phyloP scores from a whole-genome alignment of 1,140 invertebrate species.

The Latrodectus geometricus region DNA sequence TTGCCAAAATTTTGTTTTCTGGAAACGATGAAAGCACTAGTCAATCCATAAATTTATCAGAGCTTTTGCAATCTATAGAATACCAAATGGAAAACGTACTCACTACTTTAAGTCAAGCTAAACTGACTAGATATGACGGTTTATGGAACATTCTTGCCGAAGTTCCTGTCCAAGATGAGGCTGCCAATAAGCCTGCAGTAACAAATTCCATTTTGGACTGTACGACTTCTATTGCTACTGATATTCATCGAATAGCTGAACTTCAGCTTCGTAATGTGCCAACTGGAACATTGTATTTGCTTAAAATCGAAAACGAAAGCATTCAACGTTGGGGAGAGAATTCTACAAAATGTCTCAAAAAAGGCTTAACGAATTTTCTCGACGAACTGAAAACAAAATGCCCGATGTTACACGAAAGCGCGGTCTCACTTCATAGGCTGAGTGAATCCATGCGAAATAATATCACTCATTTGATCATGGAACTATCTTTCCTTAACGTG shows the following conservation, averaged over 20 bases:
- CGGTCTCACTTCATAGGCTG: background rate
- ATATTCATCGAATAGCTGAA: conserved; percentile 25
- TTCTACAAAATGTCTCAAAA: conserved; percentile 4
- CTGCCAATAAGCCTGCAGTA: background rate
- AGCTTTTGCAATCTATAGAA: conserved; percentile 15
- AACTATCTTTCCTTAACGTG: conserved; percentile 27
- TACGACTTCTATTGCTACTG: conserved; percentile 3
- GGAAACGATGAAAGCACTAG: background rate
- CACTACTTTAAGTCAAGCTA: conserved; percentile 23
- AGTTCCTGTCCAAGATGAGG: conserved; percentile 45
- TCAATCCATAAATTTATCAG: background rate
- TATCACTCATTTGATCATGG: conserved; percentile 6
- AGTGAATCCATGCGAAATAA: background rate
- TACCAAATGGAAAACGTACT: background rate
- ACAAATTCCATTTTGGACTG: conserved; percentile 14
- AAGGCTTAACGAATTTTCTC: conserved; percentile 5
- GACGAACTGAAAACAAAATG: conserved; percentile 33
- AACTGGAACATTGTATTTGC: background rate
- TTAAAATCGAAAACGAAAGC: conserved; percentile 1
- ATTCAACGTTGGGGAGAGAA: background rate
- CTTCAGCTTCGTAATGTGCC: conserved; percentile 1
- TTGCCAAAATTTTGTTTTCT: conserved; percentile 23
- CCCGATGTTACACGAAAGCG: conserved; percentile 39
- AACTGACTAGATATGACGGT: conserved; percentile 5
- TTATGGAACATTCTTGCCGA: conserved; percentile 35